phyloP scores from a whole-genome alignment of 2,888 invertebrate genomes.

The Galerucella nymphaeae region DNA sequence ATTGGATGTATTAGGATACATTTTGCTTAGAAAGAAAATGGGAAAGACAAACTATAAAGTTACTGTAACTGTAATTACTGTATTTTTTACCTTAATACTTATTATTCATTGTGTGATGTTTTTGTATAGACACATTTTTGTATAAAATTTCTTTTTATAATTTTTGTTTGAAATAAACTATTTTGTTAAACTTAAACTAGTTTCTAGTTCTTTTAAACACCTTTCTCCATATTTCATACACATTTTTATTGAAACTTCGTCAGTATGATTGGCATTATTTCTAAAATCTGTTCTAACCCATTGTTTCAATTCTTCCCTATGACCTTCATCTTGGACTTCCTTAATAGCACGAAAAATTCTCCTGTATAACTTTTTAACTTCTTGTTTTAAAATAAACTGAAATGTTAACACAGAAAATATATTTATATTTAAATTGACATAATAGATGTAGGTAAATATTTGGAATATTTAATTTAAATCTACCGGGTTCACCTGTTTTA shows the following conservation, averaged over 20 bases:
- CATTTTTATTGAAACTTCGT: conserved; percentile 79
- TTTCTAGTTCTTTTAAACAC: conserved; percentile 75
- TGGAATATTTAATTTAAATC: conserved; percentile 18
- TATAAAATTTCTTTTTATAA: conserved; percentile 7
- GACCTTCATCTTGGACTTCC: conserved; percentile 73
- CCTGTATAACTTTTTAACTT: conserved; percentile 81
- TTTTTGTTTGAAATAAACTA: conserved; percentile 51
- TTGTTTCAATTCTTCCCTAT: conserved; percentile 73
- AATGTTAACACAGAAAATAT: conserved; percentile 54
- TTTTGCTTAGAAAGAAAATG: conserved; percentile 50
- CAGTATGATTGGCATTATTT: conserved; percentile 75
- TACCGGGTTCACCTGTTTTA: conserved; percentile 70
- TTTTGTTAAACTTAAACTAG: conserved; percentile 72
- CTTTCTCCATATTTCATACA: conserved; percentile 77
- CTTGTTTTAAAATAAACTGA: conserved; percentile 83
- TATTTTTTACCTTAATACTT: conserved; percentile 77
- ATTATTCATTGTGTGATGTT: conserved; percentile 44
- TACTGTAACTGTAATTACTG: conserved; percentile 73
- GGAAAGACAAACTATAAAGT: conserved; percentile 64
- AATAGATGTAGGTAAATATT: too few relatives aligned
- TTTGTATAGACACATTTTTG: conserved; percentile 26
- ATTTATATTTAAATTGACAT: neutral
- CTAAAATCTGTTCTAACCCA: conserved; percentile 83
- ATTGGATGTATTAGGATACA: conserved; percentile 72
- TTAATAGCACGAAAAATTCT: conserved; percentile 77